Base-by-base conservation (phyloP, 2,113 vertebrate genomes). In the Peromyscus polionotus region DNA sequence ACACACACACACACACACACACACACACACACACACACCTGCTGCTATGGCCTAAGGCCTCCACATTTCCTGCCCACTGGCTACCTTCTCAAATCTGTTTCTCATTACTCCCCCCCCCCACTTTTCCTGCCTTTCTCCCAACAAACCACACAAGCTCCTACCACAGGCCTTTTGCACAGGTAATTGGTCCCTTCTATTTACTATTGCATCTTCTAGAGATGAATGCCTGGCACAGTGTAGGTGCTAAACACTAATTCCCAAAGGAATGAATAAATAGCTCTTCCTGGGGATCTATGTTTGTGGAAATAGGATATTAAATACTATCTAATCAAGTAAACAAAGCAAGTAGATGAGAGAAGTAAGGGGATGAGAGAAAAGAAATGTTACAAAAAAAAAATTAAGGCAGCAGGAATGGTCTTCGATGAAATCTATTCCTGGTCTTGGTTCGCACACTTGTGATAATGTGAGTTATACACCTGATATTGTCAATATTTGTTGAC, bases 331-430 rank as follows among this genome's bases (percentile, higher is more conserved):
- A 68, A 72, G 8, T 92, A 51, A 39, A 48, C 14, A 72, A 75
- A 88, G 39, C 57, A 70, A 67, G n/a, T 73, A 39, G 57, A 48
- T 13, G n/a, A 33, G 19, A 94, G 39, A 90, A 36, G 91, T 54
- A 92, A 79, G 45, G 11, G 16, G 12, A 31, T 17, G 5, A 59
- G 17, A 84, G 12, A 67, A 87, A 33, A 85, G 17, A 89, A 95
- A 87, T 75, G n/a, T 79, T 80, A 45, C 24, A 24, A 83, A 61
- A 80, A 68, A 80, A 92, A 93, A 95, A 26, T 81, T 28, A 59
- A 72, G 36, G 12, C 59, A 75, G 39, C 61, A 36, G 3, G 9
- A 83, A 33, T 54, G 9, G 2, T 70, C 83, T 83, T 86, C 33
- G 48, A 85, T 90, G 42, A 97, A 51, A n/a, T 83, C 57, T 9